Evolutionary conservation across 2,888 invertebrate genomes (phyloP), one percentile per base, ranked within the genome.

Genomic region (Euproctis similis): DNA sequence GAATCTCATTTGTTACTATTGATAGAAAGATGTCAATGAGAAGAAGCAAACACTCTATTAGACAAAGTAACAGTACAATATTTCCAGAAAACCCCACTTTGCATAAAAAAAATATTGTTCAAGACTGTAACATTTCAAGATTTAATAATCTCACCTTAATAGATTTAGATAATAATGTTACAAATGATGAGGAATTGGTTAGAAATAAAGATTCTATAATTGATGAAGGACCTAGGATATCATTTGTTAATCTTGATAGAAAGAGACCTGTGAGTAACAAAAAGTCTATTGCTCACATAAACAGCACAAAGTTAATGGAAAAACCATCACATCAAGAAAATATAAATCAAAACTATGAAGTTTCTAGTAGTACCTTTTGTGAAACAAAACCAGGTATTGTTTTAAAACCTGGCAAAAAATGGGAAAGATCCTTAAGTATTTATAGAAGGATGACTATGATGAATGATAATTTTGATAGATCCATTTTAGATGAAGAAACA

Each of bases 321-420:
- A 59, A 37, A 21, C 42, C 51, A 19, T 50, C 31, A 34, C 20
- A 49, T 4, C 34, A 34, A 34, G 44, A 52, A 31, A 55, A 45
- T 26, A 29, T 31, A 13, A 27, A 8, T 8, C 24, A 30, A 4
- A 31, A 34, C 21, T 34, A 34, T 12, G 43, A 39, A 9, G 33
- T 18, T 30, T 43, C 32, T 24, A 42, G 36, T 30, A 41, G 39
- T 17, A 38, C 32, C 16, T 41, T 33, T 16, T 39, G 39, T 27
- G 64, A 65, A 12, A n/a, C 34, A 11, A 74, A 68, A 46, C 61
- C 59, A 25, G 53, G 45, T 2, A 72, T 89, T 42, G 68, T 85
- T 7, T 60, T 91, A 2, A 87, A 87, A 43, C 87, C 90, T 7
- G 91, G 91, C 0, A 92, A 89, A 56, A 82, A 87, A 54, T 92